Evolutionary conservation across 1,140 invertebrate genomes (phyloP).

Genomic region (Cyclargus thomasi): DNA sequence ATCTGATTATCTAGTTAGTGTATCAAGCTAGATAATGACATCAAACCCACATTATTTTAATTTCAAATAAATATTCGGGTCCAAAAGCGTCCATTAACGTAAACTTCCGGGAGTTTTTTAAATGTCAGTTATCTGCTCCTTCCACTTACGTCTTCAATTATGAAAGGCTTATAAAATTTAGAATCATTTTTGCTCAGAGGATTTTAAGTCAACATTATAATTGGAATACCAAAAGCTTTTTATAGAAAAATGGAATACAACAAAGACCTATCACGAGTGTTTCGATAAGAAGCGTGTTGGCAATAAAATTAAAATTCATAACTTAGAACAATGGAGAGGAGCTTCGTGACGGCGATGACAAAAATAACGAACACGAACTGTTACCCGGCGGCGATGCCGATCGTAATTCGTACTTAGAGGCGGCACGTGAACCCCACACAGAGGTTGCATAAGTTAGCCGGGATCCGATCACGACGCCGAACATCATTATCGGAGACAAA

Average conservation of each 20-base stretch:
- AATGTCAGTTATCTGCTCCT: too few species aligned
- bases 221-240: too few species aligned
- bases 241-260: background rate
- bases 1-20: too few species aligned
- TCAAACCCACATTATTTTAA: too few species aligned
- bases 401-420: constrained; percentile 36
- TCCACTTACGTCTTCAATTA: too few species aligned
- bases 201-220: too few species aligned
- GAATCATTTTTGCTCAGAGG: too few species aligned
- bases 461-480: constrained; percentile 49
- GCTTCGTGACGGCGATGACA: constrained; percentile 47
- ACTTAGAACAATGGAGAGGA: background rate
- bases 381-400: constrained; percentile 49
- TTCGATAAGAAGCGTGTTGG: background rate
- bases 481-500: constrained; percentile 45
- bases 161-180: too few species aligned
- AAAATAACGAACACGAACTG: constrained; percentile 50
- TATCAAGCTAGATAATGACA: too few species aligned
- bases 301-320: constrained; percentile 4
- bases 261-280: background rate
- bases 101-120: too few species aligned
- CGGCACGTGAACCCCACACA: constrained; percentile 37
- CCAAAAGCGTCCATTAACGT: too few species aligned
- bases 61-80: too few species aligned
- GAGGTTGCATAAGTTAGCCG: constrained; percentile 49